Base-by-base conservation (phyloP, 2,113 vertebrate species). In the Ceratotherium simum region DNA sequence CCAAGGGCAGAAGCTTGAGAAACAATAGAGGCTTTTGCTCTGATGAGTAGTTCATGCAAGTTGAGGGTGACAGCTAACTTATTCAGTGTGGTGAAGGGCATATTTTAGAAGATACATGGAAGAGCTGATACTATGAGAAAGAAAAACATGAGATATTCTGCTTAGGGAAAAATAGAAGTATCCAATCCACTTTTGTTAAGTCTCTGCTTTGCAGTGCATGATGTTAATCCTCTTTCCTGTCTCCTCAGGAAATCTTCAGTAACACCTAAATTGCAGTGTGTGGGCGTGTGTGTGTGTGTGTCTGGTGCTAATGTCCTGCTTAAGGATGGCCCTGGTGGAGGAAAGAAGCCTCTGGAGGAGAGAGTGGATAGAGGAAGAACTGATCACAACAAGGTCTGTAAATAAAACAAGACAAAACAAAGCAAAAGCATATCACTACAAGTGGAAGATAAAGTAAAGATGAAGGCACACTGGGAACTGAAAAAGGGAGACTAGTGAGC, bases 1-100 rank as follows among this genome's bases (percentile, higher is more conserved):
- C 12, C 31, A 25, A 85, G 48, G 16, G 2, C 46, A 31, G 3
- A 64, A 51, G 12, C 7, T 80, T 90, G 48, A 76, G 33, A 79
- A 96, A 93, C 11, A 69, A 82, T 14, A 39, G n/a, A 93, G 29
- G 42, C 0, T 79, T 97, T 96, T 90, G n/a, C 39, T 95, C 29
- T 85, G 48, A 31, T 95, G 13, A 62, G 46, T 76, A 89, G 51
- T 75, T 64, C 48, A 70, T 70, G 20, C 42, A 92, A 90, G 42
- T n/a, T 95, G 42, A 91, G 8, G 46, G 58, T 75, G 76, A 39
- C 29, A 96, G 78, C 46, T 27, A 90, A 76, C 10, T 81, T 76
- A 20, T 27, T 65, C 86, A 56, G 29, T 36, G 36, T 92, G 33
- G 76, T 25, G 7, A 90, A 81, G 64, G 51, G 51, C 21, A 81